A percentile compares a stretch with the other conserved stretches of the same genome.
phyloP scores from a whole-genome alignment of 1,140 invertebrate genomes.

The Theocolax elegans region DNA sequence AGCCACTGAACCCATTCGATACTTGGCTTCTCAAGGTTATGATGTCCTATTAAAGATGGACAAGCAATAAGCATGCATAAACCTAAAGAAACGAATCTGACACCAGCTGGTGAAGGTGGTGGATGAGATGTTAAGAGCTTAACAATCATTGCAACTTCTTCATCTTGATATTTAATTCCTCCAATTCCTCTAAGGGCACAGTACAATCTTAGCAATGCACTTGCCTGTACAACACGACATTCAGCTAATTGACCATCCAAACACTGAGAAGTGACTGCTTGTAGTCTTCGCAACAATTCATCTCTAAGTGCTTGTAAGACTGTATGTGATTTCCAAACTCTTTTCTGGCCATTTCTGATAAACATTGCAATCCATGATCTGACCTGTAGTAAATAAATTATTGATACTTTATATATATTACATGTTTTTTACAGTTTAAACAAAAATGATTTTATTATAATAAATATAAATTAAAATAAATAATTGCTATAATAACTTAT shows the following conservation, averaged over 20 bases:
- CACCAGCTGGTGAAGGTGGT: constrained; percentile 88
- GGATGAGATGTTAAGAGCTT: constrained; percentile 90
- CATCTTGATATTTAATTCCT: constrained; percentile 92
- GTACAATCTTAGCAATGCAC: constrained; percentile 85
- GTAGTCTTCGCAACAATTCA: constrained; percentile 80
- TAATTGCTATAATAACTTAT: neutral
- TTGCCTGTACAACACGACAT: constrained; percentile 81
- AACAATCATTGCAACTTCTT: constrained; percentile 87
- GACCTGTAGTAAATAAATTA: constrained; percentile 59
- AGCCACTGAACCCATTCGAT: constrained; percentile 96
- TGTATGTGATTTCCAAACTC: constrained; percentile 79
- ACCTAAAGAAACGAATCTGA: constrained; percentile 91
- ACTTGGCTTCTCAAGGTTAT: constrained; percentile 86
- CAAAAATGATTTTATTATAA: too few species aligned
- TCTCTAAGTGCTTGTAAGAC: constrained; percentile 82
- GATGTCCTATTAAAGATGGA: constrained; percentile 83
- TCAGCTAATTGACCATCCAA: constrained; percentile 72
- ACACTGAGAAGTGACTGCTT: constrained; percentile 71
- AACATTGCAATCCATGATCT: constrained; percentile 93
- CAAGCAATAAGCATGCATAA: constrained; percentile 96
- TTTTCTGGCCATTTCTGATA: constrained; percentile 90
- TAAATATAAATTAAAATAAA: neutral
- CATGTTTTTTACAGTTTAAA: too few species aligned
- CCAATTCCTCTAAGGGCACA: constrained; percentile 93
- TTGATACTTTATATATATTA: neutral